These are phyloP conservation scores for Nomada ruficornis DNA, from an alignment of 2,888 invertebrate species.

Conservation along the genomic window DNA sequence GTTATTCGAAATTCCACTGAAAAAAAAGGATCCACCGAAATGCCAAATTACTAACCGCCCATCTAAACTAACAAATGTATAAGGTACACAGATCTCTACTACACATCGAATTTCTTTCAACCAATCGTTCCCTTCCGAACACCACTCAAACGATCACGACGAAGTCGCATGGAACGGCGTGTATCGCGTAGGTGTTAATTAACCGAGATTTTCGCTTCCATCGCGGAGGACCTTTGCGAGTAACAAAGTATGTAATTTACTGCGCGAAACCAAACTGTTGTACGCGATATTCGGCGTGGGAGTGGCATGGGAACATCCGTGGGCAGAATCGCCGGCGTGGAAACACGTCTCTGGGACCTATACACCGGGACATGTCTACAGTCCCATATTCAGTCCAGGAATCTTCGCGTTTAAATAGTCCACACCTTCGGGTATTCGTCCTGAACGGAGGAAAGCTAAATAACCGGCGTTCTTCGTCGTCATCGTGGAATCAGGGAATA, in stretches of 20 bases:
- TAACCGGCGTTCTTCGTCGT: conserved; percentile 22
- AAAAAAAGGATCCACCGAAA: too few relatives aligned
- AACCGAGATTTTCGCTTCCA: conserved; percentile 3
- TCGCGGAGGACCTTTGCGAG: conserved; percentile 10
- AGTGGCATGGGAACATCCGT: conserved; percentile 56
- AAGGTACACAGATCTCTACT: too few relatives aligned
- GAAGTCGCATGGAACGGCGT: neutral
- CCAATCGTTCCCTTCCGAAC: neutral
- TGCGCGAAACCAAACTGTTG: neutral
- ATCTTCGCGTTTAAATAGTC: conserved; percentile 38
- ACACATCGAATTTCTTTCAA: neutral
- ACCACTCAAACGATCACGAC: neutral
- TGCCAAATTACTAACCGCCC: too few relatives aligned
- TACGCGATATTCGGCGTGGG: conserved; percentile 30
- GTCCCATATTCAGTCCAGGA: conserved; percentile 29
- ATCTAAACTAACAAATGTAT: too few relatives aligned
- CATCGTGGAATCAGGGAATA: conserved; percentile 45
- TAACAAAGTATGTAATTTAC: conserved; percentile 5
- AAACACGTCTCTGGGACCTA: conserved; percentile 53
- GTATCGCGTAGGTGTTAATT: conserved; percentile 28
- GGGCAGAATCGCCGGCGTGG: conserved; percentile 42
- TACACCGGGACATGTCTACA: neutral
- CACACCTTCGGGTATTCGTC: neutral
- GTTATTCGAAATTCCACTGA: too few relatives aligned
- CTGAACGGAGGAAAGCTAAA: conserved; percentile 36